Conservation (phyloP, 2,113 vertebrate species). For the Coracopsis vasa region DNA sequence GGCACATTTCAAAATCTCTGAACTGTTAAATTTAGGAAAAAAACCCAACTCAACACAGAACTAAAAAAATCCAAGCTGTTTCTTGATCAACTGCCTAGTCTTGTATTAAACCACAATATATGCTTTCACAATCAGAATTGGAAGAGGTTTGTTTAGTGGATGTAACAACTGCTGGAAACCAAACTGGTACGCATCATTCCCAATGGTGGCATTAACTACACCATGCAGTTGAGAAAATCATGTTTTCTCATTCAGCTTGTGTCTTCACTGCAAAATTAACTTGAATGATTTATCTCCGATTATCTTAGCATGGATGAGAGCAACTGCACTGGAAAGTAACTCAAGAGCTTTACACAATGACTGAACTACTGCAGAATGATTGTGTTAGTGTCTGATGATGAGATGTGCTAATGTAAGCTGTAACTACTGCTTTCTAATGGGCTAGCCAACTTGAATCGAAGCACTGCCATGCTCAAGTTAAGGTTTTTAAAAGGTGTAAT, state of each 20-base stretch:
- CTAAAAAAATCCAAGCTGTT: not conserved
- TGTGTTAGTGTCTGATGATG: not conserved
- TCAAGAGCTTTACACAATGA: not conserved
- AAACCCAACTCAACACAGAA: not conserved
- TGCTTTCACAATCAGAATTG: not conserved
- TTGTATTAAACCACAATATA: not conserved
- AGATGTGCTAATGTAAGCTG: not conserved
- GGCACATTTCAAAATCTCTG: constrained; percentile 3
- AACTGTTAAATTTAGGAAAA: constrained; percentile 14
- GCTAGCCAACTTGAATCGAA: not conserved
- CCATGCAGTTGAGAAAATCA: not conserved
- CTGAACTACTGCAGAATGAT: not conserved
- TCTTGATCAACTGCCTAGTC: constrained; percentile 1
- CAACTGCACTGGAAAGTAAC: not conserved
- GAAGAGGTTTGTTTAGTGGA: not conserved
- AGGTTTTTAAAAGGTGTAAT: not conserved
- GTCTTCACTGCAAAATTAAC: not conserved
- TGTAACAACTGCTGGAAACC: not conserved
- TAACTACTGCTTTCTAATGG: not conserved
- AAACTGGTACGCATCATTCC: not conserved
- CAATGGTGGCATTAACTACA: not conserved
- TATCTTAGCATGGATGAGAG: not conserved
- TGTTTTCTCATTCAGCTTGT: not conserved
- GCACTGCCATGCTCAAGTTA: not conserved
- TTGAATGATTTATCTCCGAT: accelerated